These are phyloP conservation scores for Pollachius pollachius DNA, from an alignment of 2,113 vertebrate genomes.

Conservation along the genomic window DNA sequence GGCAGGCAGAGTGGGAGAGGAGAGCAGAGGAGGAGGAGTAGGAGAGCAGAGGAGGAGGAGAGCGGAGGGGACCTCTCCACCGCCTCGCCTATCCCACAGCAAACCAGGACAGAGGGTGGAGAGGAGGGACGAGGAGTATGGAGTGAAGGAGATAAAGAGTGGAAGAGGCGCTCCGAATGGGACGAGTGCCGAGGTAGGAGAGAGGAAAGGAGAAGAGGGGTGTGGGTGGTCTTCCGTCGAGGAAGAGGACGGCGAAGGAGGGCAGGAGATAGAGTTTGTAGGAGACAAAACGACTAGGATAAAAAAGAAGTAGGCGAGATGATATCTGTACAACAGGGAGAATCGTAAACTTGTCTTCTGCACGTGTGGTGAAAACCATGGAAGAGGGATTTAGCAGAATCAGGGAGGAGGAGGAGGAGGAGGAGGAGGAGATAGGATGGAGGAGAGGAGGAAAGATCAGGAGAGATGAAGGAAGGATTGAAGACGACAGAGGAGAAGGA, in stretches of 20 bases:
- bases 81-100: too few species aligned
- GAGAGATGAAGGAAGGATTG: constrained; percentile 2
- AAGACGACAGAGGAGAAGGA: background rate
- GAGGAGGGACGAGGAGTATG: background rate
- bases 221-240: too few species aligned
- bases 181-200: background rate
- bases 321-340: too few species aligned
- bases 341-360: too few species aligned
- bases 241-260: background rate
- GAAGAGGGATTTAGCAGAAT: constrained; percentile 6
- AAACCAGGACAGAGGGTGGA: background rate
- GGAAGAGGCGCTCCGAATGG: background rate
- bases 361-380: background rate
- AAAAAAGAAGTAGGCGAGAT: background rate
- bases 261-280: background rate
- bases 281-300: background rate
- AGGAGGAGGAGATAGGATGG: background rate
- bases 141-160: background rate
- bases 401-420: too few species aligned
- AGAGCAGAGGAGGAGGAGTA: background rate
- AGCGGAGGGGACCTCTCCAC: background rate
- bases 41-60: background rate
- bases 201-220: background rate
- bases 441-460: too few species aligned
- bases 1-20: too few species aligned